phyloP scores from a whole-genome alignment of 2,888 invertebrate species.

The Pogonocherus hispidulus region DNA sequence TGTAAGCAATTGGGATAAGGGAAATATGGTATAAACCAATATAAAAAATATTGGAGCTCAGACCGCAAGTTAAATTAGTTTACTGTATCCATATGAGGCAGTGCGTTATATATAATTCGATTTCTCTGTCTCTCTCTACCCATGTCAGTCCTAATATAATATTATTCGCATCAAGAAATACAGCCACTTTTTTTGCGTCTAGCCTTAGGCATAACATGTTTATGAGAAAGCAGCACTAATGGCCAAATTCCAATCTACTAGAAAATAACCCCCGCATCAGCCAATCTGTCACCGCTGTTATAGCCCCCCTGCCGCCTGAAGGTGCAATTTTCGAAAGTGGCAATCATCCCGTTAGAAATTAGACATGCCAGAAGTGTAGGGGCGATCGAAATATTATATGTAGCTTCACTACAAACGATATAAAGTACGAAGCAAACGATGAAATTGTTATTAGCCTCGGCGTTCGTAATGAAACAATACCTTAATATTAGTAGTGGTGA shows the following conservation, averaged over 20 bases:
- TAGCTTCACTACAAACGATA: too few species aligned
- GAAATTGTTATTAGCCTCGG: too few species aligned
- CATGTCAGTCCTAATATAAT: background rate
- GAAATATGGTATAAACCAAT: too few species aligned
- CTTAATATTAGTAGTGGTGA: too few species aligned
- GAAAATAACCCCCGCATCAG: slow-evolving; percentile 32
- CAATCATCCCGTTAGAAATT: slow-evolving; percentile 50
- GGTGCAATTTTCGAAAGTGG: slow-evolving; percentile 47
- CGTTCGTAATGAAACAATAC: too few species aligned
- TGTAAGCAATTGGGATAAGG: too few species aligned
- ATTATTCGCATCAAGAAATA: background rate
- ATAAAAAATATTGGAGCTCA: too few species aligned
- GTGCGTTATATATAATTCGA: too few species aligned
- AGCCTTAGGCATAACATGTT: slow-evolving; percentile 16
- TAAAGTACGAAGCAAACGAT: too few species aligned
- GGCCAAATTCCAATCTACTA: slow-evolving; percentile 1
- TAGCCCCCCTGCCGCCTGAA: slow-evolving; percentile 18
- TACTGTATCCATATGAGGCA: too few species aligned
- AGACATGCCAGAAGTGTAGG: slow-evolving; percentile 40
- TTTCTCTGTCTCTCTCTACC: too few species aligned
- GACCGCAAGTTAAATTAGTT: too few species aligned
- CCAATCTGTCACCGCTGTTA: slow-evolving; percentile 35
- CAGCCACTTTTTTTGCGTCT: background rate
- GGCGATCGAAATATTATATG: slow-evolving; percentile 29
- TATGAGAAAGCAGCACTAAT: slow-evolving; percentile 6